These are phyloP conservation scores for Lutra lutra DNA, from an alignment of 2,797 vertebrate genomes.

Conservation along the genomic window DNA sequence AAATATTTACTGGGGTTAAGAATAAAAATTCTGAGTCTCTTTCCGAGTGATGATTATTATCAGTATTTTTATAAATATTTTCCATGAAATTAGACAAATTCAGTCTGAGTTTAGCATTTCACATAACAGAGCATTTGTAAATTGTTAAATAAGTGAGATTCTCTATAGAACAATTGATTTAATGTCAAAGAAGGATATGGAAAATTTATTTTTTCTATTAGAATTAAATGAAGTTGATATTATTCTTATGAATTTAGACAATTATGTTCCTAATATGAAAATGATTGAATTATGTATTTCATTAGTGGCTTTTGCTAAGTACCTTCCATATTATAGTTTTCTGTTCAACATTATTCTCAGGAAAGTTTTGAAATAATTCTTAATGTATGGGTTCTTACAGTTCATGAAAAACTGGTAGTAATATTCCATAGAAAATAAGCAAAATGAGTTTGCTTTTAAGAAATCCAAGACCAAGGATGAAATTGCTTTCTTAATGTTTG, in stretches of 20 bases:
- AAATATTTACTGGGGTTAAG: not conserved
- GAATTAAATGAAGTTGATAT: not conserved
- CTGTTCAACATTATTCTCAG: not conserved
- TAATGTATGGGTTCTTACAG: not conserved
- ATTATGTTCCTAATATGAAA: not conserved
- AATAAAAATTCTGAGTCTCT: not conserved
- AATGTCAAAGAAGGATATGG: not conserved
- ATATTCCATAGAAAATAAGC: not conserved
- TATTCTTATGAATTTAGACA: not conserved
- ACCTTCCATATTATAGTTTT: not conserved
- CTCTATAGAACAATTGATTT: not conserved
- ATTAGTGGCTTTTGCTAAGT: not conserved
- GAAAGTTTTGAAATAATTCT: not conserved
- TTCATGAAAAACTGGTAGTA: not conserved
- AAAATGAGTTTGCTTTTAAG: not conserved
- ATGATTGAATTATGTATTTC: not conserved
- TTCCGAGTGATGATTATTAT: not conserved
- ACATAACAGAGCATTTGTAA: not conserved
- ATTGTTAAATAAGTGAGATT: not conserved
- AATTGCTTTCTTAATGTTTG: not conserved
- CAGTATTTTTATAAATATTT: slow-evolving; percentile 11
- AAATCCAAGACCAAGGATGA: not conserved
- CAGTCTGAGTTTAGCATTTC: not conserved
- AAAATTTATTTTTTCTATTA: not conserved
- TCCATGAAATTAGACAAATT: not conserved